phyloP scores from a whole-genome alignment of 2,888 invertebrate species.

The Merodon equestris region DNA sequence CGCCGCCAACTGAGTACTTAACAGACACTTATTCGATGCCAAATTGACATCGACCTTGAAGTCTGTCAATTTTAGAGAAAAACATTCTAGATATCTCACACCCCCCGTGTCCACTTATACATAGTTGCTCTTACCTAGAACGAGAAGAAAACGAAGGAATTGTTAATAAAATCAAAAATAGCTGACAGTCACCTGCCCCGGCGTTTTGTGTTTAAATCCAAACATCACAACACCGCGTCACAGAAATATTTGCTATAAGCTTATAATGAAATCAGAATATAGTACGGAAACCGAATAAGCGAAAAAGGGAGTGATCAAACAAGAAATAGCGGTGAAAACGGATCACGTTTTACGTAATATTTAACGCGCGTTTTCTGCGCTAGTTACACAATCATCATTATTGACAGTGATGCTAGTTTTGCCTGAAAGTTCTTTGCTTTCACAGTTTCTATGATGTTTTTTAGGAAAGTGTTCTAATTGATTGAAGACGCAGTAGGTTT shows the following conservation, averaged over 20 bases:
- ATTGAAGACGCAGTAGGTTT: too few species aligned
- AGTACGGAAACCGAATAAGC: constrained; percentile 7
- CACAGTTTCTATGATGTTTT: not conserved
- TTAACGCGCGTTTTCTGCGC: too few species aligned
- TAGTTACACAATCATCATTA: too few species aligned
- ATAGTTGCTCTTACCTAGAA: constrained; percentile 45
- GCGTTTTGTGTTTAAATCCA: constrained; percentile 1
- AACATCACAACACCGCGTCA: not conserved
- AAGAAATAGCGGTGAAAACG: not conserved
- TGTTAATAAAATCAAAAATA: constrained; percentile 11
- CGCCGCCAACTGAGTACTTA: too few species aligned
- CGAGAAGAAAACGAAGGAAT: constrained; percentile 5
- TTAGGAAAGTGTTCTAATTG: too few species aligned
- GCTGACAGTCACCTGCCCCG: not conserved
- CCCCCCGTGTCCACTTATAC: too few species aligned
- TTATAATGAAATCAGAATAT: not conserved
- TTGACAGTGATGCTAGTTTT: too few species aligned
- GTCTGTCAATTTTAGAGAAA: constrained; percentile 24
- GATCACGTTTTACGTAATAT: constrained; percentile 6
- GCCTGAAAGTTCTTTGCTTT: not conserved
- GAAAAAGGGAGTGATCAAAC: too few species aligned
- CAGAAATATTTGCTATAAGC: constrained; percentile 22
- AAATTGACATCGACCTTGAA: constrained; percentile 41
- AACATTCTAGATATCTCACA: constrained; percentile 10
- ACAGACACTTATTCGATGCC: not conserved